Conservation (phyloP, 2,888 invertebrate species). For the Microplitis manilae region DNA sequence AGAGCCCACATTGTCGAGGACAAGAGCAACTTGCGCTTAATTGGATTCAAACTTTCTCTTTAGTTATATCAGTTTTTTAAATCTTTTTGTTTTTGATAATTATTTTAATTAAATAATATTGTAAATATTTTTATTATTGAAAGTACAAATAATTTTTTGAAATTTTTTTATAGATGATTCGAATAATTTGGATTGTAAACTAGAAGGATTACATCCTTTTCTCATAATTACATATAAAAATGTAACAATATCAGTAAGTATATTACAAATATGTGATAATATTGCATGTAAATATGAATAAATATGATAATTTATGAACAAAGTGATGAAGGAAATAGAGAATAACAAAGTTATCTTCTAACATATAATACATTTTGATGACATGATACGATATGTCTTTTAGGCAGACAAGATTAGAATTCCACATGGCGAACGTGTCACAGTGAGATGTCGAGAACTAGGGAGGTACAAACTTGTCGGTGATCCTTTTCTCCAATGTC, state of each 20-base stretch:
- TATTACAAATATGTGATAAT: constrained; percentile 5
- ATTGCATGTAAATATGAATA: neutral
- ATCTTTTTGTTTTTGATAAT: neutral
- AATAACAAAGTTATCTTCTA: constrained; percentile 3
- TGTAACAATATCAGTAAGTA: constrained; percentile 69
- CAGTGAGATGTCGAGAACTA: constrained; percentile 84
- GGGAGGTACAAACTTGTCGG: constrained; percentile 89
- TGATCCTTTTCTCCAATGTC: constrained; percentile 82
- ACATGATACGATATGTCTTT: constrained; percentile 35
- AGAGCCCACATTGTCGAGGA: neutral
- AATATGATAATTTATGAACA: constrained; percentile 10
- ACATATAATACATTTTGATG: constrained; percentile 2
- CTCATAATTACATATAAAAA: constrained; percentile 72
- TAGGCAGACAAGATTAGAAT: constrained; percentile 69
- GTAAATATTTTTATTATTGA: neutral
- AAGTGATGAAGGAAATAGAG: constrained; percentile 10
- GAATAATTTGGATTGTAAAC: constrained; percentile 67
- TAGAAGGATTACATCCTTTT: constrained; percentile 70
- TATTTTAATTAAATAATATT: no score
- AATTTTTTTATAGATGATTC: constrained; percentile 62
- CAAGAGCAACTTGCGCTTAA: constrained; percentile 40
- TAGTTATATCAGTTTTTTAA: constrained; percentile 25
- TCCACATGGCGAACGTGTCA: constrained; percentile 84
- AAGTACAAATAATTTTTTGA: no score
- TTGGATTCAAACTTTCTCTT: constrained; percentile 52